Base-by-base conservation (phyloP, 2,888 invertebrate genomes). In the Patella depressa region DNA sequence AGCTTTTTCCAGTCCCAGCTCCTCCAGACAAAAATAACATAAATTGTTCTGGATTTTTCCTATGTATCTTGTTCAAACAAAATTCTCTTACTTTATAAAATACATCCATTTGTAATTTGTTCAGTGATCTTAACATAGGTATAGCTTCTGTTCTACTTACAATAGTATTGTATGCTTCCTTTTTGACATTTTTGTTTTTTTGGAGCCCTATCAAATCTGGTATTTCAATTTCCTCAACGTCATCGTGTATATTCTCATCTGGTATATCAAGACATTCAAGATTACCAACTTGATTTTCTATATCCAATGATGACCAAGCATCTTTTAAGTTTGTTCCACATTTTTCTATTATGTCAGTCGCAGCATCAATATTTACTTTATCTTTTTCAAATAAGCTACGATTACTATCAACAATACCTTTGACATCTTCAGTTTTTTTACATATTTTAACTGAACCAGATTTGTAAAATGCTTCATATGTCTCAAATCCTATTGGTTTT, bases 71-170 rank as follows among this genome's bases (percentile, higher is more conserved):
- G 45, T 45, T 45, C 45, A 45, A 45, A 45, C 45, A 45, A 45
- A 45, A 45, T 45, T 45, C 45, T 45, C 45, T 45, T 45, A 45
- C 45, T 45, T 45, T 45, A 45, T 45, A 45, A 45, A 45, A 45
- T 45, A 19, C 79, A 57, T 54, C 5, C 19, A 19, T 53, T 53
- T 79, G 79, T 69, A 78, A 53, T n/a, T 53, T n/a, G 24, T 73
- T 78, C 69, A 79, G 59, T 29, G 74, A 74, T 53, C 69, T 19
- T 19, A 74, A 65, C 15, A 74, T 17, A 3, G 59, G 59, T 71
- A 29, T 15, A 11, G 69, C 69, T 65, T 19, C 65, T 45, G 17
- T 12, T 17, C 19, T 9, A n/a, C 34, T 34, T 34, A 73, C 17
- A 17, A 53, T 14, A 11, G 19, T 17, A 45, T 53, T 53, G 14